Base-by-base conservation (phyloP, 2,113 vertebrate genomes). In the Hypomesus transpacificus region DNA sequence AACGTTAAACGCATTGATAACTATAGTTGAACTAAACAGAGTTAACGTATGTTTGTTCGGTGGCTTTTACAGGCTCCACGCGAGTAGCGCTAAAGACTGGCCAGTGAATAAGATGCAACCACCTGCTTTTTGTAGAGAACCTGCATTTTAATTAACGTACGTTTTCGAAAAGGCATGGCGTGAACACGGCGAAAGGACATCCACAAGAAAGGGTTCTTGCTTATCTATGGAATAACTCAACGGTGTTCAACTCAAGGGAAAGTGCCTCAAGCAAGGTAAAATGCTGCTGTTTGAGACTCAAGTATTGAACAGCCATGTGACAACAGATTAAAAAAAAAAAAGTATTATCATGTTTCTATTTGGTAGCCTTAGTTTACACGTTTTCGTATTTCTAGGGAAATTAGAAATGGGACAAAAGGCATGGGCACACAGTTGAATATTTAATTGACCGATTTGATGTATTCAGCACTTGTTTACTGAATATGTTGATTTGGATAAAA, bases 231-330 rank as follows among this genome's bases (percentile, higher is more conserved):
- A 91, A 70, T 88, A 79, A 91, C 77, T 61, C 24, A 67, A 64
- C 76, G 76, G 31, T 24, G 14, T 71, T 72, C 61, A 71, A 80
- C 53, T 71, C 28, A 75, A 84, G 70, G 9, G 39, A 66, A 88
- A 91, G 90, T 90, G 84, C 88, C 90, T 87, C 64, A 78, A 86
- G 82, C 76, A 87, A 89, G 87, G 90, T 91, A 86, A 85, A 60
- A n/a, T 20, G 2, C 3, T 3, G 20, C n/a, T 46, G 39, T 46
- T 46, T 46, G 39, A 46, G 9, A 46, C 1, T 34, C 1, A 13
- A 46, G 39, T 46, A 46, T 46, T 46, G 9, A 46, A 11, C 39
- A 11, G 39, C 39, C 39, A 46, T 46, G 39, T 46, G 39, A 46
- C 39, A 46, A 46, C 39, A 46, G 39, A 46, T 13, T 9, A 46